Base-by-base conservation (phyloP, 2,113 vertebrate species). In the Apodemus sylvaticus region DNA sequence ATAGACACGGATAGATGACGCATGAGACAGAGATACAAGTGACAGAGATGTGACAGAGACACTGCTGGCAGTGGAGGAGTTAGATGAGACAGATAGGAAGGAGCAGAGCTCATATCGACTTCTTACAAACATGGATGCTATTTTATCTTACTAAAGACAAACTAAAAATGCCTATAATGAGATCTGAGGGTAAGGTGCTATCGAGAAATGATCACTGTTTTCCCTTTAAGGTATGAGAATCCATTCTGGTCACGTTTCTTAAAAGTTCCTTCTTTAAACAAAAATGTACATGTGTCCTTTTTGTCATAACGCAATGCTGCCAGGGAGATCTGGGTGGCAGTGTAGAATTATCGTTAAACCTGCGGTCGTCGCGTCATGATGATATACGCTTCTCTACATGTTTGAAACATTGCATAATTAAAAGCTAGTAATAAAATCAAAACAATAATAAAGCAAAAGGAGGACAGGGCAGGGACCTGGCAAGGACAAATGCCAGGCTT, bases 361-460 rank as follows among this genome's bases (percentile, higher is more conserved):
- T 26, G 1, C 66, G 51, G 91, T 85, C 26, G 9, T 34, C 16
- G 3, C 24, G 58, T n/a, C n/a, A 62, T 93, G 58, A 58, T 11
- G 42, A 2, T 19, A 60, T 64, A 39, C 53, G 39, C 66, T 93
- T 87, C 64, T 60, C 6, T 24, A 24, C 87, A n/a, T n/a, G 36
- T 87, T 92, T 92, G 77, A 71, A 87, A 70, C 74, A 62, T 93
- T 95, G 86, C 48, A 31, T 48, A 92, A 86, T 78, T 48, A 66
- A 86, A 81, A 87, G 16, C 66, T 88, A 76, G 86, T 82, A 95
- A 66, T 68, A 64, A 95, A 94, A 92, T 78, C 81, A 82, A 96
- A 86, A 68, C 9, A 94, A 82, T 87, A 85, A 88, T 58, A 83
- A 93, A 93, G 78, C 45, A 81, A 66, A 42, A 42, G 42, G 51